A percentile compares a stretch with the other conserved stretches of the same genome.
Evolutionary conservation across 1,140 invertebrate species (phyloP).

Genomic region (Lycorma delicatula): DNA sequence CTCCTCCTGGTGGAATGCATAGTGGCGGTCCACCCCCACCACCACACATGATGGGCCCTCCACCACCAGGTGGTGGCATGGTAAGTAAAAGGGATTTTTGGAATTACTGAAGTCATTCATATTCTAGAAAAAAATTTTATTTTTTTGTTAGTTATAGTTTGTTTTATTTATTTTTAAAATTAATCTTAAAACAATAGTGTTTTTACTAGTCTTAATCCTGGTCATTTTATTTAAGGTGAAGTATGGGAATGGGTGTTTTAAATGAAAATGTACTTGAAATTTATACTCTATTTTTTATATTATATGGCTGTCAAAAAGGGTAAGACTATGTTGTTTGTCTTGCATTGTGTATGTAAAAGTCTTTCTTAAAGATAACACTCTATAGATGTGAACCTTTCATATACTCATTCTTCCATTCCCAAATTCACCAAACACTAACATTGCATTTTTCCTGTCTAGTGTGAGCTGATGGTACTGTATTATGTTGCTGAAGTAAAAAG

Average conservation of each 20-base stretch:
- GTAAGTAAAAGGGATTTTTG: constrained; percentile 23
- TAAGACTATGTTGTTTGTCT: no score
- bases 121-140: not conserved
- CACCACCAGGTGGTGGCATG: constrained; percentile 39
- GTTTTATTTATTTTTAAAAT: not conserved
- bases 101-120: not conserved
- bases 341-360: no score
- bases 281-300: no score
- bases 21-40: constrained; percentile 35
- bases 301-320: no score
- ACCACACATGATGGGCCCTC: constrained; percentile 45
- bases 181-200: not conserved
- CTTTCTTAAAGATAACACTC: no score
- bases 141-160: not conserved
- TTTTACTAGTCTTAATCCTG: not conserved
- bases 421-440: no score
- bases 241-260: not conserved
- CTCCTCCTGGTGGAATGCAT: constrained; percentile 44
- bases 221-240: not conserved
- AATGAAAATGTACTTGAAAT: not conserved
- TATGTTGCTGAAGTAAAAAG: no score
- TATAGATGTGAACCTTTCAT: no score
- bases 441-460: no score
- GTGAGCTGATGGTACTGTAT: no score
- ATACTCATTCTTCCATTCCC: no score